Evolutionary conservation across 2,113 vertebrate genomes (phyloP), one percentile per base, ranked within the genome.

Genomic region (Oreochromis tanganicae): DNA sequence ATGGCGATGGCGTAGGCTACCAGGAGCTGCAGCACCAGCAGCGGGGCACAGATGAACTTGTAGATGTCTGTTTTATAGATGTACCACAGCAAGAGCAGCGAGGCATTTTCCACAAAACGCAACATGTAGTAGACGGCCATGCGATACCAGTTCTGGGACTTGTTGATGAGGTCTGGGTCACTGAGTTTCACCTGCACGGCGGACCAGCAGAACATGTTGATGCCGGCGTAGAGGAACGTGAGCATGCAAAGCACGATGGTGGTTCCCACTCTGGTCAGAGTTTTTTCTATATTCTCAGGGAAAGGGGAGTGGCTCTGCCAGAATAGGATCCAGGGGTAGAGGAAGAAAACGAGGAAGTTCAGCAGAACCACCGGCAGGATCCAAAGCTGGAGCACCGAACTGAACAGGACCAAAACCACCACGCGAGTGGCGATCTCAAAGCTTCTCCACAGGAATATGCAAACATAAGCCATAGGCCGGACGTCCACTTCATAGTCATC

Each of bases 181-280:
- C 91, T 97, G 80, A 99, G 97, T 89, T 98, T 97, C 84, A 99
- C 97, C 88, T 99, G 98, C 55, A 97, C 98, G 0, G 97, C 99
- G 0, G 98, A 99, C 99, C 98, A 99, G 96, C 99, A 99, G 96
- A 99, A 99, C 97, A 99, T 98, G 92, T 99, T 99, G 95, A 99
- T 99, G 80, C 98, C 98, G 0, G 98, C 97, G 5, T 99, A 99
- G 34, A 99, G 96, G 80, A 99, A 98, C 3, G 99, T 99, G 82
- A 99, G 97, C 84, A 98, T 95, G 94, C 97, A 97, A 11, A 99
- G 96, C 38, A 98, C 98, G 0, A 98, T 97, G 86, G 98, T 97
- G 27, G 98, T 99, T 29, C 98, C 98, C 4, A 99, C 95, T 24
- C 97, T 95, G 66, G 95, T 98, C 93, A 99, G 86, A 1, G 98